Percentiles rank a stretch among this genome's conserved stretches.
phyloP scores from a whole-genome alignment of 2,113 vertebrate genomes.

The Phrynosoma blainvillii region DNA sequence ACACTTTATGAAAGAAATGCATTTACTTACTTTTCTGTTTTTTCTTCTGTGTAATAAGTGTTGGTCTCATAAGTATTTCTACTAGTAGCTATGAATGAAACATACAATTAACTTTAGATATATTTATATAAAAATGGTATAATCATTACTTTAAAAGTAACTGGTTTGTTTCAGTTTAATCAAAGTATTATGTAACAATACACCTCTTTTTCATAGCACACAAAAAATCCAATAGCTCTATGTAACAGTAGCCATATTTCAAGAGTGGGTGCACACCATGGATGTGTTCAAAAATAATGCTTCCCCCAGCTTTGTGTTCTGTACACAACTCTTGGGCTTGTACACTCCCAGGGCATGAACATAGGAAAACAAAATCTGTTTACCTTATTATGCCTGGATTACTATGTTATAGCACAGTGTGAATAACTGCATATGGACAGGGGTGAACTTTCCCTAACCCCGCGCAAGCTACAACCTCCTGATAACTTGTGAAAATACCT shows the following conservation, averaged over 20 bases:
- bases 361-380: background rate
- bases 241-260: background rate
- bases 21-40: constrained; percentile 90
- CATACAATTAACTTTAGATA: background rate
- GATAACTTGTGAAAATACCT: too few species aligned
- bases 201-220: background rate
- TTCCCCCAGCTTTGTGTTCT: background rate
- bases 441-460: too few species aligned
- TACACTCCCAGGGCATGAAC: too few species aligned
- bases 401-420: background rate
- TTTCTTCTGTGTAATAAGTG: constrained; percentile 93
- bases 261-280: background rate
- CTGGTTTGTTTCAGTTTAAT: background rate
- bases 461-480: too few species aligned
- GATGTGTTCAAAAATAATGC: background rate
- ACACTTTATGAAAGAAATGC: background rate
- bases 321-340: too few species aligned
- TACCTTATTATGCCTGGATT: background rate
- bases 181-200: background rate
- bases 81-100: constrained; percentile 87
- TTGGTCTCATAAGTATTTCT: constrained; percentile 98
- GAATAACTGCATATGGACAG: too few species aligned
- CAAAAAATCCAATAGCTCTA: background rate
- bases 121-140: background rate
- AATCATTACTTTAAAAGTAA: background rate